These are phyloP conservation scores for Eilema depressum DNA, from an alignment of 2,888 invertebrate genomes.

Conservation along the genomic window DNA sequence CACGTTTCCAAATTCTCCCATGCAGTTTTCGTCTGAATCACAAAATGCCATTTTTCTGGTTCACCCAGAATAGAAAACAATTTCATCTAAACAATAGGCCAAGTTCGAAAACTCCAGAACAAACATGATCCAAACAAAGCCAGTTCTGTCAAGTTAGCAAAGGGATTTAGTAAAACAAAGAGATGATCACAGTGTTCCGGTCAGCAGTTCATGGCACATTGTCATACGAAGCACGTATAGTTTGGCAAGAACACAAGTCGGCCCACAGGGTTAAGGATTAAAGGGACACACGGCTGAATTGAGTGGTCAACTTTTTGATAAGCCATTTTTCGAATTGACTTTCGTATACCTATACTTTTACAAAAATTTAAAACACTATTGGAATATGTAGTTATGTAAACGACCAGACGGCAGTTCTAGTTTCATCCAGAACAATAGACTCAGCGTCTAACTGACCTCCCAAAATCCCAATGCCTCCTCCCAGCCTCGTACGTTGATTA, in stretches of 20 bases:
- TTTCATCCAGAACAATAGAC: too few relatives aligned
- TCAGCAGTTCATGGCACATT: slow-evolving; percentile 46
- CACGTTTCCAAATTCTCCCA: neutral
- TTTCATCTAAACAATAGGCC: slow-evolving; percentile 5
- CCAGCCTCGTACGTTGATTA: too few relatives aligned
- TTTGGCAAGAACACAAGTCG: slow-evolving; percentile 30
- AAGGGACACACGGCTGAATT: slow-evolving; percentile 10
- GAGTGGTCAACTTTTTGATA: neutral
- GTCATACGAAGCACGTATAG: slow-evolving; percentile 55
- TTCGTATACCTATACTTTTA: neutral
- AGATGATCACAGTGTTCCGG: slow-evolving; percentile 49
- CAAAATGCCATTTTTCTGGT: neutral
- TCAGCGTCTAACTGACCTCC: too few relatives aligned
- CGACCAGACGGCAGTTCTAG: too few relatives aligned
- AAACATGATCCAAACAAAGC: slow-evolving; percentile 29
- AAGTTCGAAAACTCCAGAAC: slow-evolving; percentile 8
- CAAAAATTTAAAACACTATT: neutral
- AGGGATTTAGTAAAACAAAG: slow-evolving; percentile 56
- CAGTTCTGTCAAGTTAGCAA: slow-evolving; percentile 42
- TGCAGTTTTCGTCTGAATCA: neutral
- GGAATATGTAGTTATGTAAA: too few relatives aligned
- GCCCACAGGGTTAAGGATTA: slow-evolving; percentile 28
- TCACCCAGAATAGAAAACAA: neutral
- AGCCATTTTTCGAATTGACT: neutral
- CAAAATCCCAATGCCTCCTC: too few relatives aligned